Conservation (phyloP, 1,140 invertebrate genomes). For the Calosoma granatense region DNA sequence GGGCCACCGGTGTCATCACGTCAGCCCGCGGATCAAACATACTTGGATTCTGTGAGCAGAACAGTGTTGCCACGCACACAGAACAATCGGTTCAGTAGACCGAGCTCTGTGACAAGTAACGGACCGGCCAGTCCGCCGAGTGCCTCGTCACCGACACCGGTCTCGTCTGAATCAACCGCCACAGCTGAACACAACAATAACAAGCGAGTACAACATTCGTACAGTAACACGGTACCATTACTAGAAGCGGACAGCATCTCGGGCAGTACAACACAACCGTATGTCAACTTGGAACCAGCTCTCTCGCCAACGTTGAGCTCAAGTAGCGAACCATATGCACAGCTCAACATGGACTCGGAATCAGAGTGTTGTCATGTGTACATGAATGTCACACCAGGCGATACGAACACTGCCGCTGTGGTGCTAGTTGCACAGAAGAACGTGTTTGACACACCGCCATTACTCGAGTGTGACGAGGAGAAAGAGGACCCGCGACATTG, state of each 20-base stretch:
- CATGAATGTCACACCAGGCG: slow-evolving; percentile 50
- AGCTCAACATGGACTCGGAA: slow-evolving; percentile 37
- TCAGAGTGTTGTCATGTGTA: slow-evolving; percentile 42
- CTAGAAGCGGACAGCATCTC: slow-evolving; percentile 15
- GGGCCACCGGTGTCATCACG: slow-evolving; percentile 21
- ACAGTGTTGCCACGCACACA: slow-evolving; percentile 14
- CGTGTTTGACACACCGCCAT: not conserved
- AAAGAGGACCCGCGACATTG: slow-evolving; percentile 39
- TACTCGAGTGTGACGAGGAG: slow-evolving; percentile 12
- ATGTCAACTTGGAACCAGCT: slow-evolving; percentile 33
- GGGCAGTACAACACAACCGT: slow-evolving; percentile 22
- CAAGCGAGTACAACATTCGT: slow-evolving; percentile 23
- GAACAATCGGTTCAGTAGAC: slow-evolving; percentile 19
- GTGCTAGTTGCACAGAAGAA: not conserved
- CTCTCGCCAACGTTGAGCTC: slow-evolving; percentile 35
- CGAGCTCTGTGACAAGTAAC: slow-evolving; percentile 26
- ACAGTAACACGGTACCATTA: slow-evolving; percentile 23
- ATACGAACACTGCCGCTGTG: slow-evolving; percentile 13
- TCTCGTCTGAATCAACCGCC: slow-evolving; percentile 10
- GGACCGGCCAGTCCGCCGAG: slow-evolving; percentile 26
- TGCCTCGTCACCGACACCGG: slow-evolving; percentile 20
- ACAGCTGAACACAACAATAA: slow-evolving; percentile 35
- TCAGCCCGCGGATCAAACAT: slow-evolving; percentile 20
- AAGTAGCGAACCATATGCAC: slow-evolving; percentile 40
- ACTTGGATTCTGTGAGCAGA: slow-evolving; percentile 25